Evolutionary conservation across 2,113 vertebrate genomes (phyloP).

Genomic region (Malurus alboscapulatus): DNA sequence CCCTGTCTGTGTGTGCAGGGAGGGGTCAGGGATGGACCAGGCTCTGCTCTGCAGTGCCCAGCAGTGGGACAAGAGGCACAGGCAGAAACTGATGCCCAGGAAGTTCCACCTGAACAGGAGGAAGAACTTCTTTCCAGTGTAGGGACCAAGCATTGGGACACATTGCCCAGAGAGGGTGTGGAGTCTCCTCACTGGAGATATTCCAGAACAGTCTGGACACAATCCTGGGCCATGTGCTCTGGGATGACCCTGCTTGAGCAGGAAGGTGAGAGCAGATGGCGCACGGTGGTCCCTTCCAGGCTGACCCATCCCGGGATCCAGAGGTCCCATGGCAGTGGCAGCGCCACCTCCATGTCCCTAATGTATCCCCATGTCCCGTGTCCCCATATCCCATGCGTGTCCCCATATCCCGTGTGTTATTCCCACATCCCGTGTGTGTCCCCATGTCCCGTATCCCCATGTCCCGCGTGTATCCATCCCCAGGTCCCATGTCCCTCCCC

Average conservation of each 20-base stretch:
- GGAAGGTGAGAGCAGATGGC: not conserved
- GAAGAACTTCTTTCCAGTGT: not conserved
- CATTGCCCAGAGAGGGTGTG: no score
- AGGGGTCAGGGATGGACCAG: not conserved
- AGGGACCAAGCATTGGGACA: rapidly evolving
- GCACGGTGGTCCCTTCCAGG: rapidly evolving
- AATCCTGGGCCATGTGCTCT: not conserved
- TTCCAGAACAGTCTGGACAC: rapidly evolving
- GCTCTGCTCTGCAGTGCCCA: rapidly evolving
- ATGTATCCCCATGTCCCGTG: no score
- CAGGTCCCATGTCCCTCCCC: not conserved
- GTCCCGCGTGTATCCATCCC: not conserved
- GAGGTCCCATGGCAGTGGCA: rapidly evolving
- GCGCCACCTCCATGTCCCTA: rapidly evolving
- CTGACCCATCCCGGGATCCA: not conserved
- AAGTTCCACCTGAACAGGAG: not conserved
- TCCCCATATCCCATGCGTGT: no score
- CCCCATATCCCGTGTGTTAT: no score
- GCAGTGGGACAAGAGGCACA: rapidly evolving
- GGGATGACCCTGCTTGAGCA: not conserved
- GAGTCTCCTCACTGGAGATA: no score
- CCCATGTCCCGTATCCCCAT: no score
- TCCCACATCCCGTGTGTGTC: rapidly evolving
- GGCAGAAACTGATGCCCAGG: rapidly evolving
- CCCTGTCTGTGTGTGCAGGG: not conserved